Evolutionary conservation across 1,140 invertebrate genomes (phyloP), one percentile per base, ranked within the genome.

Genomic region (Babylonia areolata): DNA sequence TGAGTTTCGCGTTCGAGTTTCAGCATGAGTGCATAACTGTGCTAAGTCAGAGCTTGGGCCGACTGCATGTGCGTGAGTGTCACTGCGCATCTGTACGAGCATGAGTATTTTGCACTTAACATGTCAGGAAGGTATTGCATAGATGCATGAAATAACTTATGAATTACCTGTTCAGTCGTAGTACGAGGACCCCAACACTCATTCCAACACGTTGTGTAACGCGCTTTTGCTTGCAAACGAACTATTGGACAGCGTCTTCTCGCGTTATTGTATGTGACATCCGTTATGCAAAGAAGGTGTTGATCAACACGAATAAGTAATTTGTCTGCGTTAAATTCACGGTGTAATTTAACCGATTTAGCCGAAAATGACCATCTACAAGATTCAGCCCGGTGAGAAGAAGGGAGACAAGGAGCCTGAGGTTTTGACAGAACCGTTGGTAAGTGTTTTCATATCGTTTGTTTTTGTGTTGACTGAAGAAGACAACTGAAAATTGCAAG

Each of bases 351-450:
- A n/a, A n/a, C n/a, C n/a, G n/a, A n/a, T n/a, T 64, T 23, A 40
- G 28, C 40, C 42, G 12, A 89, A 85, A 64, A 90, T 90, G 89
- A 90, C 88, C 12, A 90, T 90, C 81, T 90, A 88, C 78, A 90
- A 86, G 69, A 77, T 77, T 42, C 42, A 77, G 33, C 73, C 42
- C 58, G 81, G 79, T 2, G 89, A 89, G 28, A 90, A 90, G 54
- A 89, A 90, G 73, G 39, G 86, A 17, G 87, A 90, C 11, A 87
- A 87, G 42, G 82, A 84, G 28, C 85, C 87, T 1, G 89, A 89
- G 31, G 87, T 88, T 23, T 71, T 88, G 28, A 88, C 80, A 35
- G 89, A 89, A 54, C 87, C 89, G 12, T 37, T 90, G 88, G 89
- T 90, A 87, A 87, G 82, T 84, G 73, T 71, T 81, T 58, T 85